phyloP scores from a whole-genome alignment of 2,888 invertebrate species.

The Agrotis puta region DNA sequence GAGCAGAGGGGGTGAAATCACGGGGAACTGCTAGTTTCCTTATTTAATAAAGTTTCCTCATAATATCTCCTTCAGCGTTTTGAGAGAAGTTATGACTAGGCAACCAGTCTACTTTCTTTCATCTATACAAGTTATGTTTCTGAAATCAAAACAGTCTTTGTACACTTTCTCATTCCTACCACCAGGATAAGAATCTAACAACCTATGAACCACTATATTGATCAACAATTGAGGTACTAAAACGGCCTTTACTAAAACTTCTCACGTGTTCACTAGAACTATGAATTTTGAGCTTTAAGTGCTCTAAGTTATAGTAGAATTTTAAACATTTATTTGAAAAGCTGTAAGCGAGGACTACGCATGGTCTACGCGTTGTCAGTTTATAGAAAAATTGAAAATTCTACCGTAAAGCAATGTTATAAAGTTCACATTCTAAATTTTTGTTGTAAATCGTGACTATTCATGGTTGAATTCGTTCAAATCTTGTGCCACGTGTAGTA shows the following conservation, averaged over 20 bases:
- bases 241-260: slow-evolving; percentile 20
- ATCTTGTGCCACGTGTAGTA: slow-evolving; percentile 45
- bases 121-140: neutral
- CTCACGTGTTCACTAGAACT: slow-evolving; percentile 33
- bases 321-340: too few species aligned
- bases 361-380: too few species aligned
- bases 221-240: slow-evolving; percentile 7
- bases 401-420: too few species aligned
- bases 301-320: too few species aligned
- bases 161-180: neutral
- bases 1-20: too few species aligned
- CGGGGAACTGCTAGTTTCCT: too few species aligned
- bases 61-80: neutral
- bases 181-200: slow-evolving; percentile 20
- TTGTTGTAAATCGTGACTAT: neutral
- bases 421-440: too few species aligned
- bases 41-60: neutral
- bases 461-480: slow-evolving; percentile 39
- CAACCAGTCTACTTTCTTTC: neutral
- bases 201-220: neutral
- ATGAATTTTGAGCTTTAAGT: too few species aligned
- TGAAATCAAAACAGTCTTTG: slow-evolving; percentile 4
- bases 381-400: too few species aligned
- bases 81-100: neutral
- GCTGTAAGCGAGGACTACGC: too few species aligned